Evolutionary conservation across 2,797 vertebrate genomes (phyloP).

Genomic region (Notolepis coatsorum): DNA sequence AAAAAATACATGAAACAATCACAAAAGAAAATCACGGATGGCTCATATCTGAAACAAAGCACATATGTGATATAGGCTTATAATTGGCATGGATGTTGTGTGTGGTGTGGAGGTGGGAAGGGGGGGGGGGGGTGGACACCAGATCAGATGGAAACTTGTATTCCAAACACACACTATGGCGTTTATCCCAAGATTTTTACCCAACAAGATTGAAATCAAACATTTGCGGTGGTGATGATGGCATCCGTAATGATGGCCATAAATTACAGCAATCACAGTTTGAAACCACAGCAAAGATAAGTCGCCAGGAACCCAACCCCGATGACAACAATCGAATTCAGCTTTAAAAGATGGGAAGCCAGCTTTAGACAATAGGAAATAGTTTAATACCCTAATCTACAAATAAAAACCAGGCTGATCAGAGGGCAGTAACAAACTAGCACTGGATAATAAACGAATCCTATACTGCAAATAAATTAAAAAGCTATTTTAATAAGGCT

Average conservation of each 20-base stretch:
- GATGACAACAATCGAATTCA: slow-evolving; percentile 36
- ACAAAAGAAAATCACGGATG: slow-evolving; percentile 6
- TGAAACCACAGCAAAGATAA: slow-evolving; percentile 64
- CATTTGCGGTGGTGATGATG: slow-evolving; percentile 71
- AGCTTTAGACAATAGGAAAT: too few relatives aligned
- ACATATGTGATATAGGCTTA: too few relatives aligned
- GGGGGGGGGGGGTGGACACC: too few relatives aligned
- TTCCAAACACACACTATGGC: slow-evolving; percentile 9
- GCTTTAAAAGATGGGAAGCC: not conserved
- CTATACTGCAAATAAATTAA: too few relatives aligned
- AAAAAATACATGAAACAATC: too few relatives aligned
- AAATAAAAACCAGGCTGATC: too few relatives aligned
- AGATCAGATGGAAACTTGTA: not conserved
- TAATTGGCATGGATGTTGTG: too few relatives aligned
- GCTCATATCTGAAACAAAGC: slow-evolving; percentile 4
- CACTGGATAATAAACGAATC: too few relatives aligned
- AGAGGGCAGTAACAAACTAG: too few relatives aligned
- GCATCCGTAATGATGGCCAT: slow-evolving; percentile 70
- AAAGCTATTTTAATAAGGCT: too few relatives aligned
- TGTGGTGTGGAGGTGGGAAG: too few relatives aligned
- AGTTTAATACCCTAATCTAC: too few relatives aligned
- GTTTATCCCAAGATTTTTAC: slow-evolving; percentile 39
- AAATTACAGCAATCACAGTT: slow-evolving; percentile 67
- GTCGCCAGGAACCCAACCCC: slow-evolving; percentile 41
- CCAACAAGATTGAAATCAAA: slow-evolving; percentile 70